A percentile compares a stretch with the other conserved stretches of the same genome.
These are phyloP conservation scores for Rhinogobius similis DNA, from an alignment of 2,113 vertebrate genomes.

Conservation along the genomic window DNA sequence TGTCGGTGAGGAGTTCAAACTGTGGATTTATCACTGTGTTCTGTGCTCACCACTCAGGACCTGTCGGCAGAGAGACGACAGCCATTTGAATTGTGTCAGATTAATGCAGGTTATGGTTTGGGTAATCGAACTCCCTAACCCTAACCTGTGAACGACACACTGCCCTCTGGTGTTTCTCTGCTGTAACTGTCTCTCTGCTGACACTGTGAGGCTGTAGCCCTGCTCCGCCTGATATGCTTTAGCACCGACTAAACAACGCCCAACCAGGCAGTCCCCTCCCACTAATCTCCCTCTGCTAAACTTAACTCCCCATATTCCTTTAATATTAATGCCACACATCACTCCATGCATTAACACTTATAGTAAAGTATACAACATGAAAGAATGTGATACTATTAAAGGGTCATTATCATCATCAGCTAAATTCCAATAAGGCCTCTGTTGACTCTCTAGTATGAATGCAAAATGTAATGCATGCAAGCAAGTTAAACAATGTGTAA, in stretches of 20 bases:
- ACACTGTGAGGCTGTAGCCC: conserved; percentile 71
- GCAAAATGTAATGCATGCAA: too few relatives aligned
- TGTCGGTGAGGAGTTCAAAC: conserved; percentile 58
- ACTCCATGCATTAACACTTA: too few relatives aligned
- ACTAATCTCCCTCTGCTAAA: not conserved
- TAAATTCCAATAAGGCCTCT: too few relatives aligned
- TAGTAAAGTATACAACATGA: too few relatives aligned
- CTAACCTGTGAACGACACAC: not conserved
- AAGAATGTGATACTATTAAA: too few relatives aligned
- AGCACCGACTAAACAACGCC: conserved; percentile 52
- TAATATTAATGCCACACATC: not conserved
- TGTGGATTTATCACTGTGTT: conserved; percentile 48
- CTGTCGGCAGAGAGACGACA: conserved; percentile 59
- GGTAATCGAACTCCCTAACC: not conserved
- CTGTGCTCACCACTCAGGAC: conserved; percentile 67
- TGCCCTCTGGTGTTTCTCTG: conserved; percentile 6
- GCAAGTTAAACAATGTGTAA: too few relatives aligned
- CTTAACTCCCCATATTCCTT: not conserved
- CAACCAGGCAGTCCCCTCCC: conserved; percentile 7
- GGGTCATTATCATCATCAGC: too few relatives aligned
- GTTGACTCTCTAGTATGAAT: too few relatives aligned
- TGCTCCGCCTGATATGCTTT: conserved; percentile 73
- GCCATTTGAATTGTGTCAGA: not conserved
- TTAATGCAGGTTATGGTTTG: not conserved
- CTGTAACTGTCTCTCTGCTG: conserved; percentile 55